Evolutionary conservation across 2,888 invertebrate genomes (phyloP).

Genomic region (Drosophila greeni): DNA sequence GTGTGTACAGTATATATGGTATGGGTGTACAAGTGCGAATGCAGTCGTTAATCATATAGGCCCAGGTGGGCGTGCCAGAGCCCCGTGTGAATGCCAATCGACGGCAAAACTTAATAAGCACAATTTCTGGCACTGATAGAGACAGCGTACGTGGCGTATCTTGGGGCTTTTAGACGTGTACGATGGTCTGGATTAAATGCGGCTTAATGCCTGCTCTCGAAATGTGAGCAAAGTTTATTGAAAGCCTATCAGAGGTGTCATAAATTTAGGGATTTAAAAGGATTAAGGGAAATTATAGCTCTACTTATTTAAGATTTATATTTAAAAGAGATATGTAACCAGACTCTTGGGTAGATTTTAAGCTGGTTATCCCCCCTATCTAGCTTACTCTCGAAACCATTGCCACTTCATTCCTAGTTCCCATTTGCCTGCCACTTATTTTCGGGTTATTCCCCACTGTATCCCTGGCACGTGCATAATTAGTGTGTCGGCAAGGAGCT

Average conservation of each 20-base stretch:
- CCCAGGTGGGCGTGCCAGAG: constrained; percentile 14
- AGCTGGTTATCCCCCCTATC: background rate
- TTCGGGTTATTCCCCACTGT: constrained; percentile 22
- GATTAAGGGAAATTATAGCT: background rate
- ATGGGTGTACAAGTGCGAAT: constrained; percentile 42
- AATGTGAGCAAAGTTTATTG: background rate
- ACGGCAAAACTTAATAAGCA: constrained; percentile 52
- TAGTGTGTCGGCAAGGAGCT: constrained; percentile 47
- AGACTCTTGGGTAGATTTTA: too few species aligned
- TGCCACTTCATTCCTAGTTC: constrained; percentile 11
- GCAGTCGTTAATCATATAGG: constrained; percentile 12
- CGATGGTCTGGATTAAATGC: constrained; percentile 18
- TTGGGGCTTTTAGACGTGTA: constrained; percentile 7
- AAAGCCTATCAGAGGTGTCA: constrained; percentile 1
- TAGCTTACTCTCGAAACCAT: background rate
- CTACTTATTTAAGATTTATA: background rate
- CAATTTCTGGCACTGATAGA: constrained; percentile 37
- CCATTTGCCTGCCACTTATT: constrained; percentile 7
- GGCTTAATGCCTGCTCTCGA: background rate
- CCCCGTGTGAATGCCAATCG: constrained; percentile 31
- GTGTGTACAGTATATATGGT: constrained; percentile 32
- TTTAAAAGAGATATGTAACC: background rate
- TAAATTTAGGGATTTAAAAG: background rate
- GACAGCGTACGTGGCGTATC: constrained; percentile 12
- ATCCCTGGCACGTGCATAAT: constrained; percentile 60